Evolutionary conservation across 2,113 vertebrate species (phyloP), one percentile per base, ranked within the genome.

Genomic region (Mastomys natalensis): DNA sequence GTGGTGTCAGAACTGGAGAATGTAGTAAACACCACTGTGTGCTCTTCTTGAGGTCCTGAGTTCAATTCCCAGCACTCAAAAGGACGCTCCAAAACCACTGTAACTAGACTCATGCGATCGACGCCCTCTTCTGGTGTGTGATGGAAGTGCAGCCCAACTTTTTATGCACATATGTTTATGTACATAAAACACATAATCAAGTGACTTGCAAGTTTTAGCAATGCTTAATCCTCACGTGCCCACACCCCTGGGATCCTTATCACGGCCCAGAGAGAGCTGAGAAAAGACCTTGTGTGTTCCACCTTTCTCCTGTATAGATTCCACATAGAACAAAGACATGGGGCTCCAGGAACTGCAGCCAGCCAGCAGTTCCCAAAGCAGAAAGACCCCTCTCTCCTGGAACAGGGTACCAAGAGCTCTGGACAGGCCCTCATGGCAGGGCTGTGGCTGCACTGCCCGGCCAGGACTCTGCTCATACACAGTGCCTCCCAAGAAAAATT

Each of bases 301-400:
- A 0, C 10, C 29, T 8, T 17, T 17, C 3, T 43, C 70, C 15
- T 13, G 31, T 19, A 3, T 16, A 89, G 22, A 40, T 21, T 29
- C 51, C 53, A 43, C n/a, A 40, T 40, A 29, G 53, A 37, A 19
- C 37, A 9, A 40, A 55, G 7, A 19, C 37, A 21, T 2, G 5
- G 43, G 22, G 34, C 37, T 6, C 5, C 15, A 29, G 37, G 0
- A 0, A 64, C 51, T 9, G 1, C 51, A 98, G 98, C 17, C 4
- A 48, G 88, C 97, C 4, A 55, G 85, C 97, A 48, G 43, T 13
- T 68, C 96, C 62, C 3, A 16, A 7, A 85, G 96, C 77, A 51
- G 34, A 7, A 2, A 76, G 97, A 97, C 93, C 95, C 95, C 9
- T 2, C 24, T 0, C 16, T 45, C n/a, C 0, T 1, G 31, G 24